Base-by-base conservation (phyloP, 2,797 vertebrate genomes). In the Chelon auratus region DNA sequence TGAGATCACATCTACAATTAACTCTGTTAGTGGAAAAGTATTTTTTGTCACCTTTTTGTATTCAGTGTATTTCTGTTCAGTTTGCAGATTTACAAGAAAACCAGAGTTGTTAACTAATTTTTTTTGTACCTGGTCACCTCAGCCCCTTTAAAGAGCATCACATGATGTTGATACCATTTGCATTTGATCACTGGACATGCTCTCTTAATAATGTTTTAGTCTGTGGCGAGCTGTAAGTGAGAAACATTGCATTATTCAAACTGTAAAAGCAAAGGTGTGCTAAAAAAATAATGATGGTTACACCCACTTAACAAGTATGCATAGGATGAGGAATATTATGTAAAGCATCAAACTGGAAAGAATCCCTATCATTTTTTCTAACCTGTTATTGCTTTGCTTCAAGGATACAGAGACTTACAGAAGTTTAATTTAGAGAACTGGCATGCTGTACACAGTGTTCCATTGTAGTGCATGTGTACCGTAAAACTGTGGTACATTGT, bases 1-100 rank as follows among this genome's bases (percentile, higher is more conserved):
- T 86, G 70, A 80, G 72, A 75, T 87, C 83, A 84, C 62, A 67
- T 72, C 71, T 72, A 55, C 37, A 58, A n/a, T 42, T 68, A 57
- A 68, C 67, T 80, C 15, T 70, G 30, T 56, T 72, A 68, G 62
- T 70, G 67, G 62, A 63, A 69, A 66, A 70, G 30, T 69, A 83
- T 63, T 36, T 30, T 71, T 71, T 78, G n/a, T 75, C 63, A 61
- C 74, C 58, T 82, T 78, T 83, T 70, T 52, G 36, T 30, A 8
- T 58, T 74, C 11, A 20, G 45, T 77, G 79, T 48, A 64, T 74
- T 85, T 59, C 37, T 12, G 24, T 58, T 57, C 17, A 7, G 17
- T 62, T 30, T 15, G 4, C 45, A 18, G 42, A 50, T 79, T 70
- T 54, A 82, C 47, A 62, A 78, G 52, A 61, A 56, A 76, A 68